A percentile compares a stretch with the other conserved stretches of the same genome.
Conservation (phyloP, 2,113 vertebrate genomes). For the Mustela lutreola region DNA sequence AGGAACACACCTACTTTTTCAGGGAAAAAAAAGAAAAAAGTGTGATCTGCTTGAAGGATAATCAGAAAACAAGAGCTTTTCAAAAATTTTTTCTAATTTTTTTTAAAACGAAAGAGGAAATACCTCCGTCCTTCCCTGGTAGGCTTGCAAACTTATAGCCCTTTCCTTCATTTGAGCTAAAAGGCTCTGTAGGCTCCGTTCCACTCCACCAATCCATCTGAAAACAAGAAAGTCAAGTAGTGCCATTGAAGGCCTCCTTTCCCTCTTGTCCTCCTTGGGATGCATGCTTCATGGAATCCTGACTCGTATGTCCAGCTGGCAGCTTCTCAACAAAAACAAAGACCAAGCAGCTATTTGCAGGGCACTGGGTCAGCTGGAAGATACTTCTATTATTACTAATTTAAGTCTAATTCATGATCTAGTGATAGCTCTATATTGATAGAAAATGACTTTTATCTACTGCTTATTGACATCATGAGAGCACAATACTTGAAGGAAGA, state of each 20-base stretch:
- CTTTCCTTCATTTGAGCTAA: background rate
- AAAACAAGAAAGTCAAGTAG: background rate
- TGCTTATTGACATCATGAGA: background rate
- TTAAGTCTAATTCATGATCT: conserved; percentile 48
- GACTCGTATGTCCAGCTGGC: background rate
- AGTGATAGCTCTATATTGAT: conserved; percentile 1
- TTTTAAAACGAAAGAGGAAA: background rate
- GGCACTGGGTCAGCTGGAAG: background rate
- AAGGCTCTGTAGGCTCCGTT: background rate
- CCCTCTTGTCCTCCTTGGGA: background rate
- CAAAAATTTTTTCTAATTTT: background rate
- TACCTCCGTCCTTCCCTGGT: background rate
- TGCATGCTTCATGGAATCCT: background rate
- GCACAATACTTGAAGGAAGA: background rate
- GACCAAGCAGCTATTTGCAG: background rate
- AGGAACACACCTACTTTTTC: background rate
- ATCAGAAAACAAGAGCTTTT: background rate
- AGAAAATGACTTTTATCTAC: conserved; percentile 15
- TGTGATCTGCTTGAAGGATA: background rate
- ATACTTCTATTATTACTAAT: background rate
- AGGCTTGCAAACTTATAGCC: background rate
- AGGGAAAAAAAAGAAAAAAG: background rate
- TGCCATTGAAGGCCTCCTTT: background rate
- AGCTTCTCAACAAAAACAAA: background rate
- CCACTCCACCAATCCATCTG: background rate